Evolutionary conservation across 1,140 invertebrate genomes (phyloP), one percentile per base, ranked within the genome.

Genomic region (Cecropterus lyciades): DNA sequence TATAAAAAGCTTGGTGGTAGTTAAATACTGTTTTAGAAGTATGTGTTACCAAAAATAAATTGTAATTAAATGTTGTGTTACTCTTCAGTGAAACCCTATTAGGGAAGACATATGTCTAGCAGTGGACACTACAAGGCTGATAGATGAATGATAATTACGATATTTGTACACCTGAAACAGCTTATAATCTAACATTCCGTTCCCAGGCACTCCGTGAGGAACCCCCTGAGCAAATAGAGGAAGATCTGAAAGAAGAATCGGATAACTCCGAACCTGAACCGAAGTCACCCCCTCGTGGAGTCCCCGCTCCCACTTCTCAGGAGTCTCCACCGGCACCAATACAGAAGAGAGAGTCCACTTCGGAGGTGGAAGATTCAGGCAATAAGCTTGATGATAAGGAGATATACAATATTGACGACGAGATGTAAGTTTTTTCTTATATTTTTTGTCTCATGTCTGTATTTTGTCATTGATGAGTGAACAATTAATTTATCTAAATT

Each of bases 191-290:
- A 8, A 30, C 27, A 30, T 46, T 17, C 17, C 3, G 9, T 51
- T 11, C 46, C 27, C 66, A 81, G 73, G 17, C 63, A 9, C 11
- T 48, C 1, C 69, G 62, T 24, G 82, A 87, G 20, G 85, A 86
- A 3, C 49, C 72, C 6, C 80, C 80, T 0, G 77, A 84, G 13
- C 59, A 67, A 0, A 83, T 88, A 48, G 72, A 69, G 9, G 80
- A 82, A 53, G 75, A 76, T 0, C 24, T 70, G 3, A 69, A 68
- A n/a, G 33, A 55, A 8, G 65, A 68, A 7, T 16, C 24, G 1
- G 55, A 67, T n/a, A 13, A 17, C 40, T 51, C 66, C 9, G 43
- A 56, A 10, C 15, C 65, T 0, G 43, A 60, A 8, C 65, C 27
- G 43, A 30, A 62, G 10, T 27, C 67, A 16, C 59, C 49, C 1